Evolutionary conservation across 1,140 invertebrate species (phyloP).

Genomic region (Atta texana): DNA sequence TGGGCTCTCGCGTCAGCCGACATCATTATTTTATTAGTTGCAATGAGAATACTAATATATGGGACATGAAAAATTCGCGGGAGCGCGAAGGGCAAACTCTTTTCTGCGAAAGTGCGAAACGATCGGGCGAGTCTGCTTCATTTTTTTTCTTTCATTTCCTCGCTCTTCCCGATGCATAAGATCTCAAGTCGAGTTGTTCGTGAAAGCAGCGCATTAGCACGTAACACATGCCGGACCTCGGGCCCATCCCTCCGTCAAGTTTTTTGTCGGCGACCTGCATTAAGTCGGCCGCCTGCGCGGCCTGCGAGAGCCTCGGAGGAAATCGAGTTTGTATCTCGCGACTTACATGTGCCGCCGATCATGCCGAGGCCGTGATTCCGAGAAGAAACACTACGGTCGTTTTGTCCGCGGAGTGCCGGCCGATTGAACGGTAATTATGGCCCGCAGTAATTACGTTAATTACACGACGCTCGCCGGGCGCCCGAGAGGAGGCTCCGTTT

Average conservation of each 20-base stretch:
- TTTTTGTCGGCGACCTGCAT: slow-evolving; percentile 55
- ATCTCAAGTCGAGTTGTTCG: slow-evolving; percentile 39
- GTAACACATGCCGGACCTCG: slow-evolving; percentile 67
- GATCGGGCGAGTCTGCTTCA: background rate
- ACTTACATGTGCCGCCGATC: slow-evolving; percentile 25
- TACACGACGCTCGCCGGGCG: slow-evolving; percentile 14
- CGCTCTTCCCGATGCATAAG: slow-evolving; percentile 6
- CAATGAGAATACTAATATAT: background rate
- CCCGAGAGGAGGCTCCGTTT: background rate
- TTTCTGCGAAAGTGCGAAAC: slow-evolving; percentile 36
- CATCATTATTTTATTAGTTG: background rate
- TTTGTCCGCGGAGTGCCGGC: slow-evolving; percentile 47
- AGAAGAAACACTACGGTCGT: slow-evolving; percentile 60
- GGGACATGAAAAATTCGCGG: background rate
- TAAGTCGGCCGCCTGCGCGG: slow-evolving; percentile 12
- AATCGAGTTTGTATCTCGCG: slow-evolving; percentile 64
- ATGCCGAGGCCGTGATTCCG: slow-evolving; percentile 50
- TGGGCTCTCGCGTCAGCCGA: background rate
- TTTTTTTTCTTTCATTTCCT: background rate
- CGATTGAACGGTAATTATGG: slow-evolving; percentile 72
- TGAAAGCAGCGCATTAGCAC: slow-evolving; percentile 69
- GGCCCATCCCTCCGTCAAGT: slow-evolving; percentile 37
- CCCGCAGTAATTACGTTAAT: slow-evolving; percentile 73
- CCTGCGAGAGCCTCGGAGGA: slow-evolving; percentile 34
- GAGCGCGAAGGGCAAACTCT: background rate